Conservation (phyloP, 2,888 invertebrate species). For the Reticulitermes lucifugus region DNA sequence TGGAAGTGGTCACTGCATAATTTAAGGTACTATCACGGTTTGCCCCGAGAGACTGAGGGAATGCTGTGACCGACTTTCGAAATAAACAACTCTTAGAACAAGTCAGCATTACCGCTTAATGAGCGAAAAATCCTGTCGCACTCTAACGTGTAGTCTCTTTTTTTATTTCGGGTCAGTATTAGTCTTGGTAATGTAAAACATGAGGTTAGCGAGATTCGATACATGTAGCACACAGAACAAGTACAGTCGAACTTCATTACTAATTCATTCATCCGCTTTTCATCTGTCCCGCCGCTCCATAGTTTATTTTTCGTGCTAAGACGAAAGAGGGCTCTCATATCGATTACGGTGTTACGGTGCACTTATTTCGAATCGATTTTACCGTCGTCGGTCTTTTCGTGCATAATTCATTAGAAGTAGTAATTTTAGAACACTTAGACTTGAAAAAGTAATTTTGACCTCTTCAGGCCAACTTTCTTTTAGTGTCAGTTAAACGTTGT, state of each 20-base stretch:
- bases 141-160: too few species aligned
- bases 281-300: background rate
- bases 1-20: too few species aligned
- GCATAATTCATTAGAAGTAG: background rate
- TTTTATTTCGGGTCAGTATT: too few species aligned
- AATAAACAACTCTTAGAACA: too few species aligned
- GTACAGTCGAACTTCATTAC: background rate
- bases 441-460: background rate
- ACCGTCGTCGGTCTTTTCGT: background rate
- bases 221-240: too few species aligned
- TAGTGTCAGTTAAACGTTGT: background rate
- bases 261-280: constrained; percentile 24
- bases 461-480: background rate
- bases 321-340: background rate
- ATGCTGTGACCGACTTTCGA: too few species aligned
- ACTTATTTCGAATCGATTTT: constrained; percentile 3
- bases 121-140: too few species aligned
- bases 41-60: too few species aligned
- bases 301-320: background rate
- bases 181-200: too few species aligned
- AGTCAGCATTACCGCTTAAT: too few species aligned
- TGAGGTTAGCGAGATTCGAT: too few species aligned
- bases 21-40: too few species aligned
- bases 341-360: background rate
- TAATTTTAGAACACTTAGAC: background rate